Base-by-base conservation (phyloP, 1,140 invertebrate genomes). In the Penaeus indicus region DNA sequence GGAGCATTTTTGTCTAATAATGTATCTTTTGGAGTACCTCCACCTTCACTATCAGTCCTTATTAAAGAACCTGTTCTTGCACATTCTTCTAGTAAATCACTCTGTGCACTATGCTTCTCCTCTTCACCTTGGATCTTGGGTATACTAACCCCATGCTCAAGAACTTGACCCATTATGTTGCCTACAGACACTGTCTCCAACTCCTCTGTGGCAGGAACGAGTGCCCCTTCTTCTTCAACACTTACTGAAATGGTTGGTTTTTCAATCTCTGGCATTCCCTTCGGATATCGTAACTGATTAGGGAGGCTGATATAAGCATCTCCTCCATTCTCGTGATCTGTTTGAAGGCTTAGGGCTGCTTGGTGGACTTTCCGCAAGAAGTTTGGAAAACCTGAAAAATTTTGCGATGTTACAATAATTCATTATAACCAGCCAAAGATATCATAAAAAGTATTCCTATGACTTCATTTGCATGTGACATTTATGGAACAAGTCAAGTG, bases 351-450 rank as follows among this genome's bases (percentile, higher is more conserved):
- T 61, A 90, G n/a, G 32, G 90, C 88, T 27, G 89, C 90, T 54
- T 62, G 63, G 77, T 90, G 86, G 16, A 91, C 60, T 10, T 89
- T 88, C 64, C 86, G 82, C 11, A 91, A 72, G 72, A 90, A 91
- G 38, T 88, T 90, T 32, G 90, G 90, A 84, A 91, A 89, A 2
- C 88, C 90, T 91, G 89, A 67, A 84, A 88, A 8, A n/a, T 63
- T 60, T 84, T 67, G 42, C 0, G 16, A 4, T 27, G 18, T 16
- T 13, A 18, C 18, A 22, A 61, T 27, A 27, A 13, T 1, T 13
- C 27, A 47, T 32, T 13, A 82, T 27, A 77, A 1, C 25, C 27
- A 82, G 27, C 1, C 8, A 82, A 5, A 81, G 11, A 38, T 38
- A 80, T 8, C 38, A 42, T 38, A 82, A 82, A 62, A 62, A 47